A percentile compares a stretch with the other conserved stretches of the same genome.
These are phyloP conservation scores for Drosophila diplacantha DNA, from an alignment of 2,888 invertebrate genomes.

Conservation along the genomic window DNA sequence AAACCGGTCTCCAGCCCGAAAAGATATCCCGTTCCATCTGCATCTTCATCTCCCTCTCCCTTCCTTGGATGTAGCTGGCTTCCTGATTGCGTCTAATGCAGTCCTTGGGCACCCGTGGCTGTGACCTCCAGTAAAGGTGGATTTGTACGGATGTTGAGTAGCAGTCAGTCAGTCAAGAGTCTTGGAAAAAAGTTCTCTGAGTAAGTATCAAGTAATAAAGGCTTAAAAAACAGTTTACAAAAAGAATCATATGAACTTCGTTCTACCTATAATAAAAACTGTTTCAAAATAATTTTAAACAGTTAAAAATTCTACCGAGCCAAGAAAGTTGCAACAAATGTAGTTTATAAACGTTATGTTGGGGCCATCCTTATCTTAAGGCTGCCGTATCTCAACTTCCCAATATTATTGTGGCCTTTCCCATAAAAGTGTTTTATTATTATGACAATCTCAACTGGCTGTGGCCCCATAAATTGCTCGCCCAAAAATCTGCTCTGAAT, in stretches of 20 bases:
- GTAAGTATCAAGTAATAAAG: too few relatives aligned
- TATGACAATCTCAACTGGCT: slow-evolving; percentile 2
- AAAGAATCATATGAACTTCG: neutral
- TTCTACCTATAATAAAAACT: neutral
- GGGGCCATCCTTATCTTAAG: neutral
- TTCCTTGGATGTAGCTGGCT: slow-evolving; percentile 1
- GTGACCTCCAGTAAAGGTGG: neutral
- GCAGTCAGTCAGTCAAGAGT: neutral
- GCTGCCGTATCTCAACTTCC: neutral
- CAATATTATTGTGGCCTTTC: neutral
- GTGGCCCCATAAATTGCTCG: slow-evolving; percentile 29
- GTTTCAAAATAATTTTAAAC: neutral
- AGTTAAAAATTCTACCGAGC: neutral
- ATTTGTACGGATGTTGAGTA: slow-evolving; percentile 2
- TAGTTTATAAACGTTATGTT: neutral
- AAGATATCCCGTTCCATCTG: slow-evolving; percentile 13
- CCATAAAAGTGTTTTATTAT: slow-evolving; percentile 12
- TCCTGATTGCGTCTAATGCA: slow-evolving; percentile 29
- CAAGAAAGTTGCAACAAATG: neutral
- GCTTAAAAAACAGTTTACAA: neutral
- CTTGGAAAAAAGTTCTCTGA: neutral
- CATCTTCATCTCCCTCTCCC: neutral
- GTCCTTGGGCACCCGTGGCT: slow-evolving; percentile 3
- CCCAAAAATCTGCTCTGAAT: slow-evolving; percentile 1
- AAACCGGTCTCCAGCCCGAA: slow-evolving; percentile 9